These are phyloP conservation scores for Mythimna lalbum DNA, from an alignment of 2,888 invertebrate species.

Conservation along the genomic window DNA sequence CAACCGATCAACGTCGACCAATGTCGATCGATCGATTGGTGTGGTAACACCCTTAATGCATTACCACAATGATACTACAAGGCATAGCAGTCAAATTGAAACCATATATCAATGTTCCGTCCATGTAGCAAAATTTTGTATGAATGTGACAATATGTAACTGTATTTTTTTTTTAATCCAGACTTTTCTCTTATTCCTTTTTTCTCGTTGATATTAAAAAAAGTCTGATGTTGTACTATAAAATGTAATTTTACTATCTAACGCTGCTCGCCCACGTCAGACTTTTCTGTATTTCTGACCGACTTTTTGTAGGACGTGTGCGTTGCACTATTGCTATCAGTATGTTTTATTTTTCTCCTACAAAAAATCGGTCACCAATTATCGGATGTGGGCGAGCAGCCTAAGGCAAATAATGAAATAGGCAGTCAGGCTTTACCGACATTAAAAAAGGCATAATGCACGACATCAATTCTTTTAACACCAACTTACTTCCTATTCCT, in stretches of 20 bases:
- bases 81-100: background rate
- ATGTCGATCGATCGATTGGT: no score
- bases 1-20: no score
- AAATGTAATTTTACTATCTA: slow-evolving; percentile 14
- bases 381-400: no score
- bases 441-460: no score
- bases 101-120: no score
- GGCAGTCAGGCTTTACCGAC: background rate
- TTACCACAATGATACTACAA: background rate
- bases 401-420: background rate
- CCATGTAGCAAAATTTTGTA: background rate
- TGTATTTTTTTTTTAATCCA: background rate
- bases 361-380: no score
- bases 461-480: background rate
- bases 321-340: no score
- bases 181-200: background rate
- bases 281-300: no score
- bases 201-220: slow-evolving; percentile 8
- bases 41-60: no score
- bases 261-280: no score
- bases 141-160: background rate
- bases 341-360: no score
- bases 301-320: no score
- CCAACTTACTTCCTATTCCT: background rate
- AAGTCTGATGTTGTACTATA: slow-evolving; percentile 35